Evolutionary conservation across 2,113 vertebrate species (phyloP).

Genomic region (Dipodomys merriami): DNA sequence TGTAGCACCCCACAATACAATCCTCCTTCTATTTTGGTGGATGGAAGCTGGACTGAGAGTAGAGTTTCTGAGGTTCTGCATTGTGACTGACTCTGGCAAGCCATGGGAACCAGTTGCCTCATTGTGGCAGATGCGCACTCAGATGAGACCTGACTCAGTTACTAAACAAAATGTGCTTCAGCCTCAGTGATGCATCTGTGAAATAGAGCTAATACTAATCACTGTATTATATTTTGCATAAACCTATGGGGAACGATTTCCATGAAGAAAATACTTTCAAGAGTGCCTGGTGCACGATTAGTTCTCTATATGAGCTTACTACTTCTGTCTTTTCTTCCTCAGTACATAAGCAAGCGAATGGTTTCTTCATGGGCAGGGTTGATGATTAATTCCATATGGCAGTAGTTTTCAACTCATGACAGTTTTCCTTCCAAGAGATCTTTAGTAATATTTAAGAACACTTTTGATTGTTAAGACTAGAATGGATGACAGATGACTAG

Average conservation of each 20-base stretch:
- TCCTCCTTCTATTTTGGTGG: background rate
- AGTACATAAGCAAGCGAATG: background rate
- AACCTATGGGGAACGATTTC: background rate
- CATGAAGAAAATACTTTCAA: background rate
- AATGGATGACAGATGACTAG: too few relatives aligned
- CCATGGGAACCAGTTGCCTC: background rate
- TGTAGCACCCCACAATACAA: background rate
- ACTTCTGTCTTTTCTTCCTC: background rate
- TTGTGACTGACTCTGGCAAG: rapidly evolving
- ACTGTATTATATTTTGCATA: background rate
- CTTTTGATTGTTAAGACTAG: background rate
- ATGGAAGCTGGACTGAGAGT: too few relatives aligned
- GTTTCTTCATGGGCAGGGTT: background rate
- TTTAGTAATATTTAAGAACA: background rate
- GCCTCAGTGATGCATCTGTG: background rate
- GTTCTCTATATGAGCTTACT: background rate
- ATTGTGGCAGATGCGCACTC: rapidly evolving
- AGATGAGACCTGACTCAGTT: background rate
- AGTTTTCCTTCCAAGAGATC: background rate
- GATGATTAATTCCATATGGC: background rate
- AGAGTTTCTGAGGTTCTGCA: background rate
- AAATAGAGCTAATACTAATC: background rate
- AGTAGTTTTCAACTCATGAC: background rate
- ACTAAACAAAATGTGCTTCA: background rate
- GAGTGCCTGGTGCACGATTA: background rate